A percentile compares a stretch with the other conserved stretches of the same genome.
Conservation (phyloP, 2,888 invertebrate genomes). For the Papilio protenor region DNA sequence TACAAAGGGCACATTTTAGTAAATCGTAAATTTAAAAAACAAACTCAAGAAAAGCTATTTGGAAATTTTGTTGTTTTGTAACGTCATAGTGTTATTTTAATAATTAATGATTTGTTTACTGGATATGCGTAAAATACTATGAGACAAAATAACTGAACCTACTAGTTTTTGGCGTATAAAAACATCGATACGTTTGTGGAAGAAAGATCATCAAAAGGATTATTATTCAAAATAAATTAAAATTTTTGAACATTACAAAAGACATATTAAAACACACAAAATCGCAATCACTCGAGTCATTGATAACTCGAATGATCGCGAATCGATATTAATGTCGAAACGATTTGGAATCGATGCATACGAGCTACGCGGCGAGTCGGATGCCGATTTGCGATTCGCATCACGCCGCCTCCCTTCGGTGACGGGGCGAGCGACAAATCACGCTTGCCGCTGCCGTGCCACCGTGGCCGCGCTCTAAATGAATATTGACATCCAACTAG, state of each 20-base stretch:
- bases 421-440: conserved; percentile 67
- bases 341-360: conserved; percentile 60
- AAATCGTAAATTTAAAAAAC: background rate
- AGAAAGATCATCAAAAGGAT: background rate
- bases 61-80: background rate
- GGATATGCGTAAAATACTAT: background rate
- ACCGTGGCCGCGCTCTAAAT: conserved; percentile 71
- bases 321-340: conserved; percentile 63
- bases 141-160: too few relatives aligned
- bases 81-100: background rate
- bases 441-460: conserved; percentile 67
- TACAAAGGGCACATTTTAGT: background rate
- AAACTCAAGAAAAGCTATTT: background rate
- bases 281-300: conserved; percentile 37
- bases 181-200: background rate
- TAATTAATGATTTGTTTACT: background rate
- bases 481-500: conserved; percentile 82
- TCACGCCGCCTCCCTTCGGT: conserved; percentile 61
- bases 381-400: conserved; percentile 65
- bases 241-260: background rate
- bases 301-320: conserved; percentile 26
- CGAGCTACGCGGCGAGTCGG: conserved; percentile 59
- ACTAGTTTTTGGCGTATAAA: too few relatives aligned
- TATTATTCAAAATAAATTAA: background rate
- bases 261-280: conserved; percentile 4